Evolutionary conservation across 1,140 invertebrate species (phyloP), one percentile per base, ranked within the genome.

Genomic region (Orchesella cincta): DNA sequence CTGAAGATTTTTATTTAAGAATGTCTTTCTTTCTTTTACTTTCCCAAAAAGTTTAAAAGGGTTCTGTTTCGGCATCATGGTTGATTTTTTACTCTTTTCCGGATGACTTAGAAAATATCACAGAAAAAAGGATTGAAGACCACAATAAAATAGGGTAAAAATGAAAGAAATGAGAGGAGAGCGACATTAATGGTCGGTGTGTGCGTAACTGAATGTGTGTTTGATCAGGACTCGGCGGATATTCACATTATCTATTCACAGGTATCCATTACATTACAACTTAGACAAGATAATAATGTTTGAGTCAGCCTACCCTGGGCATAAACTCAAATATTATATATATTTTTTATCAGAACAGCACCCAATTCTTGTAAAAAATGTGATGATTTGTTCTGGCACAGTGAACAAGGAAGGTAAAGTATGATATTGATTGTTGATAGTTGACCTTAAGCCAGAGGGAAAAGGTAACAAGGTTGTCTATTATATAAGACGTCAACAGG

Each of bases 31-130:
- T 67, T 67, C 62, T 67, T 31, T 29, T 31, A 67, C 14, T 67
- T 67, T 33, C 33, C 23, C 8, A 57, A 57, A 57, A n/a, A 26
- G 39, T 46, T 46, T 46, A 46, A 67, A 67, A 31, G 28, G 31
- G 62, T 67, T 67, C 62, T 26, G 62, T n/a, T n/a, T n/a, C n/a
- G n/a, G n/a, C n/a, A n/a, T n/a, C 62, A 67, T 67, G 28, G 62
- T 67, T 67, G 62, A 67, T 67, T 29, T 67, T 33, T 26, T n/a
- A n/a, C n/a, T 67, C 62, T 67, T 67, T 67, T 67, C 62, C 62
- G 62, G 62, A 29, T 67, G 62, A 67, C 62, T 67, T 67, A 31
- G 33, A 67, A 62, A 62, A 67, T 31, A 67, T 67, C 62, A 31
- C 31, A 31, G 28, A 67, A 20, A 46, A 46, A 67, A 67, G 62